These are phyloP conservation scores for Sesia bembeciformis DNA, from an alignment of 2,888 invertebrate species.

Conservation along the genomic window DNA sequence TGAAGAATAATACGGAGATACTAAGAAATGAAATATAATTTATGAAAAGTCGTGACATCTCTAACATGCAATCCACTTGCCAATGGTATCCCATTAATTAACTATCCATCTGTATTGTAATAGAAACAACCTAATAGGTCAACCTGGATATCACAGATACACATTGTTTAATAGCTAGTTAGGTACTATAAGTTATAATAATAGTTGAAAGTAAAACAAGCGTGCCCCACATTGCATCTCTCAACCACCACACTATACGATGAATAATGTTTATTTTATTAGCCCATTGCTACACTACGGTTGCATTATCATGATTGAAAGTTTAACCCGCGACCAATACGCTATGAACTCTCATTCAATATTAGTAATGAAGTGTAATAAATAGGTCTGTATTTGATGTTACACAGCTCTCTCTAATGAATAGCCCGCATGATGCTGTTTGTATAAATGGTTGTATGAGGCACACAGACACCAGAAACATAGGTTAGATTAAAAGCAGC, in stretches of 20 bases:
- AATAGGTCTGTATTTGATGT: conserved; percentile 16
- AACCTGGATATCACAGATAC: too few relatives aligned
- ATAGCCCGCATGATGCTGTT: conserved; percentile 2
- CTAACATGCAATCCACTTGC: too few relatives aligned
- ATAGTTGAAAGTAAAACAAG: conserved; percentile 1
- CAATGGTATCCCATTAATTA: too few relatives aligned
- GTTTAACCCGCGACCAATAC: conserved; percentile 14
- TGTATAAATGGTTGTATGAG: neutral
- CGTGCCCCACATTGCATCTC: conserved; percentile 1
- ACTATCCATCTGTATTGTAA: too few relatives aligned
- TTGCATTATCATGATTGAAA: conserved; percentile 23
- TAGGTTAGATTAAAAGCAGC: too few relatives aligned
- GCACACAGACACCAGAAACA: too few relatives aligned
- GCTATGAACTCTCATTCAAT: conserved; percentile 12
- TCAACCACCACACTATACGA: conserved; percentile 2
- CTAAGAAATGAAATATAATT: too few relatives aligned
- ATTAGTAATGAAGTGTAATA: conserved; percentile 10
- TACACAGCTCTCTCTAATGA: conserved; percentile 20
- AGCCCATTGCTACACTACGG: conserved; percentile 21
- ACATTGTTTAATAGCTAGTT: too few relatives aligned
- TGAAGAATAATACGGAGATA: too few relatives aligned
- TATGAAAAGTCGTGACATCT: too few relatives aligned
- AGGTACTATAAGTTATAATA: neutral
- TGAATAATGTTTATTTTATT: conserved; percentile 36
- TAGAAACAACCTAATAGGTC: too few relatives aligned